These are phyloP conservation scores for Hermodice carunculata DNA, from an alignment of 2,888 invertebrate species.

Conservation along the genomic window DNA sequence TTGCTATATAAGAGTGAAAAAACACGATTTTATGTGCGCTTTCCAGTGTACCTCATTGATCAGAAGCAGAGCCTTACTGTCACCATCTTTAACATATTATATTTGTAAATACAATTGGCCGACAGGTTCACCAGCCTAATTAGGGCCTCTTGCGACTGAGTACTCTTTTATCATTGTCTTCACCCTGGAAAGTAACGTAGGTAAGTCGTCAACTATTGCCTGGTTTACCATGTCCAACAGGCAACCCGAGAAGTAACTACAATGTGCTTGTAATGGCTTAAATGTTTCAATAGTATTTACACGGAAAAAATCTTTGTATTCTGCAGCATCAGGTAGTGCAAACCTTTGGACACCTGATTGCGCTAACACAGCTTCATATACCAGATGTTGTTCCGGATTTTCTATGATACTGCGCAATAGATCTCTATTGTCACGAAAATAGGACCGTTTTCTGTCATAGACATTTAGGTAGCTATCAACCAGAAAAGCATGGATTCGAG, in stretches of 20 bases:
- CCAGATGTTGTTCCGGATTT: conserved; percentile 48
- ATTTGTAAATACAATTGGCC: too few relatives aligned
- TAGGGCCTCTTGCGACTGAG: too few relatives aligned
- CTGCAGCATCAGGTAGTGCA: conserved; percentile 93
- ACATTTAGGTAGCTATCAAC: conserved; percentile 95
- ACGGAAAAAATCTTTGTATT: conserved; percentile 94
- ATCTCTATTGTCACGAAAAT: conserved; percentile 86
- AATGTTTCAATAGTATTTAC: conserved; percentile 90
- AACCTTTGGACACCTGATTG: conserved; percentile 71
- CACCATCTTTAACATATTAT: too few relatives aligned
- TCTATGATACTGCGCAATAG: conserved; percentile 79
- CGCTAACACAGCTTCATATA: conserved; percentile 39
- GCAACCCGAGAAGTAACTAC: conserved; percentile 94
- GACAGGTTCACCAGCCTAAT: too few relatives aligned
- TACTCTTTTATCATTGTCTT: too few relatives aligned
- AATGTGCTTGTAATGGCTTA: conserved; percentile 83
- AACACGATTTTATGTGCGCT: too few relatives aligned
- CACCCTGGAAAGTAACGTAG: conserved; percentile 92
- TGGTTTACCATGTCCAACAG: conserved; percentile 92
- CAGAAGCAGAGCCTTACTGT: too few relatives aligned
- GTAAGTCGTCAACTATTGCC: conserved; percentile 92
- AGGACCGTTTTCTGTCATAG: conserved; percentile 92
- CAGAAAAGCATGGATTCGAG: conserved; percentile 96
- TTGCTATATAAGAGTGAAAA: too few relatives aligned
- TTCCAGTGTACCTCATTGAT: too few relatives aligned